These are phyloP conservation scores for Heterocephalus glaber DNA, from an alignment of 2,113 vertebrate species.

Conservation along the genomic window DNA sequence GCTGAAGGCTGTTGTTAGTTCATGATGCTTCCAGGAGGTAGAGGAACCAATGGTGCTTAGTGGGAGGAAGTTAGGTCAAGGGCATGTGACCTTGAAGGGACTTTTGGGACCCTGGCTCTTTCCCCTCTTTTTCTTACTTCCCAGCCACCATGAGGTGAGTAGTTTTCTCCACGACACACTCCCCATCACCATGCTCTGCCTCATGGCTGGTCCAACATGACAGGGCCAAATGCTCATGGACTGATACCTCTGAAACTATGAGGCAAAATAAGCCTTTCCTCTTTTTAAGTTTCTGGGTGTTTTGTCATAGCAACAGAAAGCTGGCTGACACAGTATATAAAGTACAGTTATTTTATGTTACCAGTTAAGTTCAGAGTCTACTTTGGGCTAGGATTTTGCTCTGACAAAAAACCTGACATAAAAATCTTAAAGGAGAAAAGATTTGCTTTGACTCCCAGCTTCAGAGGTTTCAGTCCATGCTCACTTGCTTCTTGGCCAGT, in stretches of 20 bases:
- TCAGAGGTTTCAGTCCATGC: not conserved
- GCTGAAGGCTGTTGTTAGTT: not conserved
- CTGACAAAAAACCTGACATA: not conserved
- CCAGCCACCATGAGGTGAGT: not conserved
- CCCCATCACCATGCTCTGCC: not conserved
- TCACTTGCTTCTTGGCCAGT: not conserved
- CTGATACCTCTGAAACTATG: not conserved
- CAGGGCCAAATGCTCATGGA: too few species aligned
- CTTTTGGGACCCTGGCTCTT: not conserved
- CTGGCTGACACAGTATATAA: not conserved
- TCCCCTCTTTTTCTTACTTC: not conserved
- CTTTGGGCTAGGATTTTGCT: not conserved
- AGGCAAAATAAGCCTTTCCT: not conserved
- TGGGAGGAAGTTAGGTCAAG: not conserved
- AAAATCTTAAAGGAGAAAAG: not conserved
- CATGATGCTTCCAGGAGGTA: too few species aligned
- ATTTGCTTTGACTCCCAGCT: not conserved
- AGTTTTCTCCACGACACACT: not conserved
- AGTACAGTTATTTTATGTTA: not conserved
- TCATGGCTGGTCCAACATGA: not conserved
- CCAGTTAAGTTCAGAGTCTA: not conserved
- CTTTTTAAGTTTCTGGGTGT: not conserved
- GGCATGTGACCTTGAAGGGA: not conserved
- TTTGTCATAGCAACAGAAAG: not conserved
- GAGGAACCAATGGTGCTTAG: too few species aligned